A percentile compares a stretch with the other conserved stretches of the same genome.
Conservation (phyloP, 2,113 vertebrate genomes). For the Mustela lutreola region DNA sequence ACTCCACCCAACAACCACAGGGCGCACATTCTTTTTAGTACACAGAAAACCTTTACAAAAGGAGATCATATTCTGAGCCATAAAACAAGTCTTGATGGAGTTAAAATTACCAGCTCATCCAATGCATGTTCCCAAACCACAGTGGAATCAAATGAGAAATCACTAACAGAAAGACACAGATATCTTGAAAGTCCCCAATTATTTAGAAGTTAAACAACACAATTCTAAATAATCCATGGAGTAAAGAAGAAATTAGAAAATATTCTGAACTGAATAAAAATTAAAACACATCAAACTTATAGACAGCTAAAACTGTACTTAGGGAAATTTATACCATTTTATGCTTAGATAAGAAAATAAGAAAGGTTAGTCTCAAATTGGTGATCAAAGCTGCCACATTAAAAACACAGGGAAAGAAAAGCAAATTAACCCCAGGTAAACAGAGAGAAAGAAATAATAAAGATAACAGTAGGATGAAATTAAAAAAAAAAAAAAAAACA, state of each 20-base stretch:
- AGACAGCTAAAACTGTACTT: neutral
- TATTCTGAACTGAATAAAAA: conserved; percentile 5
- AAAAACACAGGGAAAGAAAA: neutral
- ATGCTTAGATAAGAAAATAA: neutral
- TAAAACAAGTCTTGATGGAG: neutral
- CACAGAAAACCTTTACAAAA: neutral
- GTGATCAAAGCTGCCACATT: neutral
- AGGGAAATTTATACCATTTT: neutral
- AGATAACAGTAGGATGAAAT: neutral
- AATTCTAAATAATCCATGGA: neutral
- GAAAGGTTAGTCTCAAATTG: neutral
- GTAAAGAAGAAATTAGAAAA: neutral
- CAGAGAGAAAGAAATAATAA: neutral
- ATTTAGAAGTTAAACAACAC: neutral
- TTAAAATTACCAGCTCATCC: neutral
- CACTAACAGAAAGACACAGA: neutral
- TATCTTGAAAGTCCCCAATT: neutral
- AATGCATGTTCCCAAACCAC: neutral
- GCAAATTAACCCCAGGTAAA: neutral
- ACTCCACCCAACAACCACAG: neutral
- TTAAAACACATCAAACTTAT: neutral
- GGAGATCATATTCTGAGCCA: neutral
- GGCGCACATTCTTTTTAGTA: neutral
- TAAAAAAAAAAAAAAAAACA: neutral
- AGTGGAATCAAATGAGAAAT: neutral